Base-by-base conservation (phyloP, 2,113 vertebrate species). In the Poeciliopsis prolifica region DNA sequence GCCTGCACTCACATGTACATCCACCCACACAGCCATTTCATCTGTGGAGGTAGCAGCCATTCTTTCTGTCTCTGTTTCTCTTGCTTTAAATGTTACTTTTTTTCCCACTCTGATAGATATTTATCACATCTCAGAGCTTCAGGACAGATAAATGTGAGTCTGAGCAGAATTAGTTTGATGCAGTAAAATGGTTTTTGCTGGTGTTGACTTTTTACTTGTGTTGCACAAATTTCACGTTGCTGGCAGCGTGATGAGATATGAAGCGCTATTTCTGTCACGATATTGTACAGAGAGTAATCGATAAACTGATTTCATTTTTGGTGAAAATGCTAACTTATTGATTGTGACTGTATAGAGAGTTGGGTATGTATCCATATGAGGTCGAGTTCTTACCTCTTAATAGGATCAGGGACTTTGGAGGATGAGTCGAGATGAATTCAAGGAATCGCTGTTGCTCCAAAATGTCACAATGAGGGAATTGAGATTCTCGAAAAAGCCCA, bases 1-100 rank as follows among this genome's bases (percentile, higher is more conserved):
- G 87, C 85, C 82, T 86, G 90, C 91, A 90, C 88, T 89, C 89
- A 87, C 91, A 92, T 90, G 86, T 90, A 86, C 86, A 75, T 83
- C 87, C 89, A 74, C 91, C 90, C 89, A 92, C 91, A 86, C 80
- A 69, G 82, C 72, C 74, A 90, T 89, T 90, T 88, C 82, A 90
- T 90, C 72, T 79, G 83, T 68, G 64, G 78, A 87, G 86, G 87
- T 87, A 83, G 78, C 73, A 86, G 76, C 44, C 87, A 79, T 85
- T 85, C 78, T 79, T 68, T 86, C 78, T 70, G 71, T 81, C 69
- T 79, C 70, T 71, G 60, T 12, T 65, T 63, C 51, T 81, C 79
- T 78, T 51, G 28, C 66, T 85, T 74, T 70, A 79, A 86, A 84
- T 91, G 76, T 81, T 80, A 67, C 65, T 67, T 77, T 62, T 77